A percentile compares a stretch with the other conserved stretches of the same genome.
Evolutionary conservation across 2,797 vertebrate species (phyloP).

Genomic region (Micropoecilia bifurca): DNA sequence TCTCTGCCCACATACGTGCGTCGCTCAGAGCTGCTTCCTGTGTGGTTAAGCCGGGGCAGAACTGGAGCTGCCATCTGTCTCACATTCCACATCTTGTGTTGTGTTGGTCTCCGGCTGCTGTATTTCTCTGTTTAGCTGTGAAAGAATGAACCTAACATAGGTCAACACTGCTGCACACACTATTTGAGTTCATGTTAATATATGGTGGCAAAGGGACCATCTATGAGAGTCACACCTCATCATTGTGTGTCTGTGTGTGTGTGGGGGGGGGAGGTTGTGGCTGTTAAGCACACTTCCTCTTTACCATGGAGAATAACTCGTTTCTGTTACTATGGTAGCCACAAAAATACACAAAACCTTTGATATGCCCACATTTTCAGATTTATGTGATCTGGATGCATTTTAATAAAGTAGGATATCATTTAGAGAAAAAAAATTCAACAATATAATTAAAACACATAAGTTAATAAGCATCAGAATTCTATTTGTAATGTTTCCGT

Average conservation of each 20-base stretch:
- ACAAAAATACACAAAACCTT: conserved; percentile 15
- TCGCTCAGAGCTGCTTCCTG: conserved; percentile 57
- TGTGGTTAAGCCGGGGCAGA: conserved; percentile 49
- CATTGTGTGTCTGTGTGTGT: conserved; percentile 6
- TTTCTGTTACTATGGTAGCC: conserved; percentile 48
- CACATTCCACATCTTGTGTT: conserved; percentile 42
- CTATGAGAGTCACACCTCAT: neutral
- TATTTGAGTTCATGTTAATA: conserved; percentile 2
- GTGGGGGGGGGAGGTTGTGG: neutral
- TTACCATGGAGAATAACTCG: neutral
- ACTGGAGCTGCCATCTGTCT: conserved; percentile 42
- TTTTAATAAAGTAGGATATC: neutral
- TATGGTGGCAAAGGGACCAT: conserved; percentile 4
- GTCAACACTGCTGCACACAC: conserved; percentile 1
- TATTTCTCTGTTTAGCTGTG: neutral
- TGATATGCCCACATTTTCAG: conserved; percentile 23
- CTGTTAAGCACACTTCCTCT: conserved; percentile 50
- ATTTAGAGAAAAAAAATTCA: neutral
- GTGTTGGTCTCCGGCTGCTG: conserved; percentile 17
- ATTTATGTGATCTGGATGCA: neutral
- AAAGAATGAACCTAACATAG: conserved; percentile 17
- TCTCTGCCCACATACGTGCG: conserved; percentile 18
- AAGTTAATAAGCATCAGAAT: neutral
- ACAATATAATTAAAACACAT: neutral
- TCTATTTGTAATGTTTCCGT: neutral